A percentile compares a stretch with the other conserved stretches of the same genome.
Conservation (phyloP, 2,888 invertebrate species). For the Macaria liturata region DNA sequence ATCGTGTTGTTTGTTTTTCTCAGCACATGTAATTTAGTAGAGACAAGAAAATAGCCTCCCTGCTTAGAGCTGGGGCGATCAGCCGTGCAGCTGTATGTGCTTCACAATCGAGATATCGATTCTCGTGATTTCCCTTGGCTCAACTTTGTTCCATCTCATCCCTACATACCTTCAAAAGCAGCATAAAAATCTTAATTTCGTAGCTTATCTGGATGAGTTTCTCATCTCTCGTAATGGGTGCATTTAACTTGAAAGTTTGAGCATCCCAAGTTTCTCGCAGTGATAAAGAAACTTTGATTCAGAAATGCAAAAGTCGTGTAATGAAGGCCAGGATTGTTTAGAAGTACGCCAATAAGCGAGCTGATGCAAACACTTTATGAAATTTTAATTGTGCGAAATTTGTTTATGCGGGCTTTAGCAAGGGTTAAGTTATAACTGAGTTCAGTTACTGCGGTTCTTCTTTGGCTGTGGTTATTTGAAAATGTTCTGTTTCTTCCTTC, state of each 20-base stretch:
- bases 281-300: conserved; percentile 33
- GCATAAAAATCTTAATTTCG: conserved; percentile 37
- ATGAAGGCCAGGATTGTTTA: conserved; percentile 23
- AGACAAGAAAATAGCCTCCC: no score
- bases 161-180: conserved; percentile 33
- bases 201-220: conserved; percentile 37
- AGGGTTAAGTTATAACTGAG: no score
- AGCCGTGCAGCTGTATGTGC: conserved; percentile 11
- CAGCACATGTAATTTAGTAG: no score
- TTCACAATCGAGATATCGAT: conserved; percentile 20
- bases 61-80: no score
- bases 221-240: conserved; percentile 30
- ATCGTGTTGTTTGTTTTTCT: no score
- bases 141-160: conserved; percentile 36
- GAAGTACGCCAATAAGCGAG: not conserved
- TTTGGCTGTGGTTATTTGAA: no score
- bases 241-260: conserved; percentile 31
- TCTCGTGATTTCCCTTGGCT: conserved; percentile 46
- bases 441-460: no score
- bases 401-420: not conserved
- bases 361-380: conserved; percentile 1
- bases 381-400: not conserved
- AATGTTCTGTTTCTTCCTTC: no score
- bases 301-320: conserved; percentile 29
- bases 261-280: conserved; percentile 20